Evolutionary conservation across 2,888 invertebrate species (phyloP).

Genomic region (Monoplex corrugatus): DNA sequence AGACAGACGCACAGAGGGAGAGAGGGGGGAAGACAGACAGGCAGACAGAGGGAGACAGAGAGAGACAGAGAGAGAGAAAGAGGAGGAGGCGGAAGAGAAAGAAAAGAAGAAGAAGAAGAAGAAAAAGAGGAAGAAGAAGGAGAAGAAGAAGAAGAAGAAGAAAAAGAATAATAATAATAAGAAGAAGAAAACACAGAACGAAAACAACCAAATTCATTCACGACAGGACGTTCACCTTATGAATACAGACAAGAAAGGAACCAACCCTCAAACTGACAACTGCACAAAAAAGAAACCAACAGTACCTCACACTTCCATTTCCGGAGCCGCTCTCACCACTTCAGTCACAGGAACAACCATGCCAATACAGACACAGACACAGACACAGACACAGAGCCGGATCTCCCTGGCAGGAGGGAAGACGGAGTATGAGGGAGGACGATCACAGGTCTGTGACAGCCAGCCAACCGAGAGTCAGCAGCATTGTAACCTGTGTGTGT

Average conservation of each 20-base stretch:
- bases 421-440: too few species aligned
- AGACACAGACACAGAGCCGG: background rate
- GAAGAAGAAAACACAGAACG: background rate
- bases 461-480: background rate
- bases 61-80: background rate
- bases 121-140: background rate
- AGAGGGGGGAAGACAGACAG: background rate
- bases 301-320: too few species aligned
- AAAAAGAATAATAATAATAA: too few species aligned
- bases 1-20: background rate
- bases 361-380: background rate
- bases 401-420: too few species aligned
- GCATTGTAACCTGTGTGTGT: background rate
- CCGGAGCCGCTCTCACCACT: too few species aligned
- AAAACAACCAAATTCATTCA: background rate
- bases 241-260: too few species aligned
- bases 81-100: background rate
- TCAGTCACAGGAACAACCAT: background rate
- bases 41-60: background rate
- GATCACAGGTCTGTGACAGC: too few species aligned
- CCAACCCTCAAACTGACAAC: too few species aligned
- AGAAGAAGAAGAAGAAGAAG: background rate
- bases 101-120: background rate
- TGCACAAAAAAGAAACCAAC: too few species aligned
- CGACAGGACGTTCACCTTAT: too few species aligned